Evolutionary conservation across 2,113 vertebrate genomes (phyloP), one percentile per base, ranked within the genome.

Genomic region (Zapus hudsonius): DNA sequence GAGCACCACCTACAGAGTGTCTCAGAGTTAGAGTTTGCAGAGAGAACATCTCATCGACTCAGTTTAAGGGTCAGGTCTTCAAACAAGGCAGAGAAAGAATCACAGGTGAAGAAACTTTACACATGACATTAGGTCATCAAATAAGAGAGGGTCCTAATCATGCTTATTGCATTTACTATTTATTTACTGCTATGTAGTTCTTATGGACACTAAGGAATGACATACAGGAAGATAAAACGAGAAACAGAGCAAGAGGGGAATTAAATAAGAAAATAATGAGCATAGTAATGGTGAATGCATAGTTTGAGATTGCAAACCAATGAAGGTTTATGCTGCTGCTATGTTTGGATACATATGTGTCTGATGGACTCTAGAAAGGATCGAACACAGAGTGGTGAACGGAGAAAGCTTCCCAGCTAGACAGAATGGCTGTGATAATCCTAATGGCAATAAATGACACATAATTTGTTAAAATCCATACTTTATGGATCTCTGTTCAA

Each of bases 401-500:
- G 33, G 3, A 83, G 19, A 82, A 79, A 23, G 40, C 36, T 89
- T 20, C 13, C 25, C 38, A 38, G 10, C 2, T 19, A 83, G 17
- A 15, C 80, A 88, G 5, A 47, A 36, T 66, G 29, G 40, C n/a
- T 59, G 76, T 33, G 63, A 69, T 80, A 75, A 74, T 79, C 64
- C 59, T 81, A 74, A 88, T 84, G 29, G 6, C 44, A 85, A 91
- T 89, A 84, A 61, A 44, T 27, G 88, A 69, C 52, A 86, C 25
- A 79, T 3, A 0, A 52, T 64, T 36, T 52, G 19, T 61, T n/a
- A 42, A 40, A 74, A 42, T 5, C 74, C 42, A 40, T 75, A 47
- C 70, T 72, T 76, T 85, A 66, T 22, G 3, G 4, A 42, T 31
- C 6, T 76, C 15, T 64, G 2, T 61, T 7, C 12, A 90, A 76